Conservation (phyloP, 2,888 invertebrate genomes). For the Aphidoletes aphidimyza region DNA sequence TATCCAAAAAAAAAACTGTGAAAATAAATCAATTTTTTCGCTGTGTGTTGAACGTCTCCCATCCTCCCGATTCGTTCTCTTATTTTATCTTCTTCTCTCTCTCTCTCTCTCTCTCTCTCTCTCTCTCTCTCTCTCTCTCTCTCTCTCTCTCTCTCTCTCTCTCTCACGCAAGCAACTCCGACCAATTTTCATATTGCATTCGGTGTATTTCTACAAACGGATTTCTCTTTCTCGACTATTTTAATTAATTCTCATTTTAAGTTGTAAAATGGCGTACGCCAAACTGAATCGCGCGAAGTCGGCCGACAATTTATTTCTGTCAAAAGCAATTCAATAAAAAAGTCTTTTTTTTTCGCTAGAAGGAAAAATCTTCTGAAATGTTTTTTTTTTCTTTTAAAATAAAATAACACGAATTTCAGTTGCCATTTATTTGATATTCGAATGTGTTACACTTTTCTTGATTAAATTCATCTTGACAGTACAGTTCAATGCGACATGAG, state of each 20-base stretch:
- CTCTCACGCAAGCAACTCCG: too few species aligned
- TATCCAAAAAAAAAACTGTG: neutral
- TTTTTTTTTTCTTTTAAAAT: neutral
- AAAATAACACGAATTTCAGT: neutral
- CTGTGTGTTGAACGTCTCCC: too few species aligned
- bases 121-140: neutral
- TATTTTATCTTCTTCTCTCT: neutral
- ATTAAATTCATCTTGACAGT: neutral
- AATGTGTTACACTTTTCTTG: conserved; percentile 27
- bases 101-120: neutral
- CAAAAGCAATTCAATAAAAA: conserved; percentile 12
- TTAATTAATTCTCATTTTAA: conserved; percentile 30
- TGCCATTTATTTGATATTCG: conserved; percentile 34
- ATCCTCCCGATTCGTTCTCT: neutral
- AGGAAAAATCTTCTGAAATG: neutral
- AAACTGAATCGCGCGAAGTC: neutral
- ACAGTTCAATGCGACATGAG: conserved; percentile 3
- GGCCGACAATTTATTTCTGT: conserved; percentile 7
- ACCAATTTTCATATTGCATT: conserved; percentile 10
- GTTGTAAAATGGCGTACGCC: conserved; percentile 20
- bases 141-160: neutral
- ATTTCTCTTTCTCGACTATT: neutral
- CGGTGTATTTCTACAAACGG: neutral
- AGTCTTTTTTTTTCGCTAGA: neutral
- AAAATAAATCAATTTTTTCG: conserved; percentile 43